These are phyloP conservation scores for Ameiurus melas DNA, from an alignment of 2,113 vertebrate genomes.

Conservation along the genomic window DNA sequence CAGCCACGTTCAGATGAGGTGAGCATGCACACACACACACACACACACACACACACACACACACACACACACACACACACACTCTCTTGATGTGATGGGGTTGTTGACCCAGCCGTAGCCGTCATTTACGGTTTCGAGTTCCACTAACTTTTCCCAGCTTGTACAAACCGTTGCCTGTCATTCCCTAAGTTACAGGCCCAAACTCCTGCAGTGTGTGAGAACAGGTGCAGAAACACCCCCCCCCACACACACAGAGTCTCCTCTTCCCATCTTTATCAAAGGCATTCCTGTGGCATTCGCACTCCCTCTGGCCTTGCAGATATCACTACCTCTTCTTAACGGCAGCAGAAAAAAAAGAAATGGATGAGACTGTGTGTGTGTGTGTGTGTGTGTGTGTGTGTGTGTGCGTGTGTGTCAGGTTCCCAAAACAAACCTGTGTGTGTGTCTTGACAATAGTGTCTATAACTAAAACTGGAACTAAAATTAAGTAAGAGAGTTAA, in stretches of 20 bases:
- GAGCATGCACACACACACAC: not conserved
- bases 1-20: constrained; percentile 37
- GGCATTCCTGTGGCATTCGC: constrained; percentile 50
- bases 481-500: not conserved
- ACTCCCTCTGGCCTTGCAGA: constrained; percentile 46
- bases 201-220: constrained; percentile 67
- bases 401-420: constrained; percentile 4
- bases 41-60: constrained; percentile 30
- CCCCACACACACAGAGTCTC: constrained; percentile 28
- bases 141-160: constrained; percentile 28
- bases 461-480: not conserved
- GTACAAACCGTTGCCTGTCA: constrained; percentile 58
- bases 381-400: no score
- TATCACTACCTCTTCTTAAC: constrained; percentile 35
- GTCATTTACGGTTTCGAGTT: constrained; percentile 71
- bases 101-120: constrained; percentile 74
- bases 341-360: constrained; percentile 23
- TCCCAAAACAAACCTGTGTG: constrained; percentile 33
- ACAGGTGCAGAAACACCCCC: constrained; percentile 67
- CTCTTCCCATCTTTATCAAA: constrained; percentile 44
- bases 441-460: not conserved
- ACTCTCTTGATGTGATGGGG: constrained; percentile 60
- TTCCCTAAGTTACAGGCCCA: constrained; percentile 53
- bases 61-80: not conserved
- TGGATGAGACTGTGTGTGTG: not conserved